Evolutionary conservation across 2,888 invertebrate genomes (phyloP).

Genomic region (Onthophagus sagittarius): DNA sequence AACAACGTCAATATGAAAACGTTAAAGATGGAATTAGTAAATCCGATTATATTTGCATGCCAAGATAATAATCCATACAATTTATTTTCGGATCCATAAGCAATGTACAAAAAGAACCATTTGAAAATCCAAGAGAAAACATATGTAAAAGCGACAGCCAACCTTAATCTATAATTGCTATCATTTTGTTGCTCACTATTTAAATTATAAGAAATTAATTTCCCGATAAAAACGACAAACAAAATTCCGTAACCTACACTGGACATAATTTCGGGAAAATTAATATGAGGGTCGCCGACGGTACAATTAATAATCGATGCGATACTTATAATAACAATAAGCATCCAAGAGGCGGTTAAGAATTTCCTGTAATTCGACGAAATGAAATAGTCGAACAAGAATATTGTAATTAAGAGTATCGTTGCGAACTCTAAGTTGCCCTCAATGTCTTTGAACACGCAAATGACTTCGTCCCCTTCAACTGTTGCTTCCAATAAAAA

Average conservation of each 20-base stretch:
- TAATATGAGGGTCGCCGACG: slow-evolving; percentile 11
- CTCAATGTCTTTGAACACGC: slow-evolving; percentile 22
- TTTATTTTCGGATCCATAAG: slow-evolving; percentile 12
- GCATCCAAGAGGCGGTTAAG: slow-evolving; percentile 20
- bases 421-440: slow-evolving; percentile 23
- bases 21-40: slow-evolving; percentile 22
- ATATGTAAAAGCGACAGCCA: slow-evolving; percentile 23
- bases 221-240: slow-evolving; percentile 21
- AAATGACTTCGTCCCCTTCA: slow-evolving; percentile 15
- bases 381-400: slow-evolving; percentile 23
- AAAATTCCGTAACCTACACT: slow-evolving; percentile 20
- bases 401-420: slow-evolving; percentile 21
- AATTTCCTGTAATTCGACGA: slow-evolving; percentile 21
- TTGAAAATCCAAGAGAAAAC: slow-evolving; percentile 24
- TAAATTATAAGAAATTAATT: slow-evolving; percentile 21
- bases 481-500: slow-evolving; percentile 17
- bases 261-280: slow-evolving; percentile 19
- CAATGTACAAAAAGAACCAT: slow-evolving; percentile 21
- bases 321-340: slow-evolving; percentile 20
- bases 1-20: slow-evolving; percentile 21
- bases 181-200: slow-evolving; percentile 22
- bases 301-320: slow-evolving; percentile 21
- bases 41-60: slow-evolving; percentile 23
- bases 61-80: slow-evolving; percentile 16
- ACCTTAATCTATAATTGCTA: slow-evolving; percentile 22